Base-by-base conservation (phyloP, 2,888 invertebrate genomes). In the Lasioglossum oenotherae region DNA sequence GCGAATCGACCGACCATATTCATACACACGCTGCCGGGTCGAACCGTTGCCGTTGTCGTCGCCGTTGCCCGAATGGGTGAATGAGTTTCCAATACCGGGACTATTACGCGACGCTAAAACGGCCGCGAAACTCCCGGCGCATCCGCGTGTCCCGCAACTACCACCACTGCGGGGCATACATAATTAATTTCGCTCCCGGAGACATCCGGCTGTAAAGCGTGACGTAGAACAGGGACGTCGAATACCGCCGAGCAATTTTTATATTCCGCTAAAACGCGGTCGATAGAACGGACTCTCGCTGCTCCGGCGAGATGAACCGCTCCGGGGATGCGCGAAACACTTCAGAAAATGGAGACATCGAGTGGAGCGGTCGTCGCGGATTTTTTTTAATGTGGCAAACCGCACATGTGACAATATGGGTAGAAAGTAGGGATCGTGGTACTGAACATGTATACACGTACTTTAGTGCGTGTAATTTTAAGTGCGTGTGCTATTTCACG, bases 121-220 rank as follows among this genome's bases (percentile, higher is more conserved):
- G 46, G n/a, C 38, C 35, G 31, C 49, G 41, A 71, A 72, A 44
- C 49, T 75, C 38, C 38, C 49, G 60, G 6, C 75, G 64, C n/a
- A 44, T 72, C 46, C 35, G 35, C n/a, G 46, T 31, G 35, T n/a
- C 27, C 8, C 6, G n/a, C 19, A 38, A 74, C 74, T 35, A 67
- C 71, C 14, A 14, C 14, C 41, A 38, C n/a, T 71, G 69, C 27
- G 5, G 27, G 44, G 64, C 72, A 76, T 67, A 19, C 84, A 75
- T 85, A 78, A 83, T 84, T 84, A 83, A 84, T 84, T 72, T 27
- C 64, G 31, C 46, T 31, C 72, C 78, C 31, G 31, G 44, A 78
- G 72, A 72, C 80, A 19, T 35, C 10, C 44, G 41, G 41, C 41
- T 41, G 35, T 81, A 81, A 83, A 81, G 57, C 38, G 60, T n/a